Conservation (phyloP, 35 echinoderm and acorn worm species). For the Strongylocentrotus purpuratus region DNA sequence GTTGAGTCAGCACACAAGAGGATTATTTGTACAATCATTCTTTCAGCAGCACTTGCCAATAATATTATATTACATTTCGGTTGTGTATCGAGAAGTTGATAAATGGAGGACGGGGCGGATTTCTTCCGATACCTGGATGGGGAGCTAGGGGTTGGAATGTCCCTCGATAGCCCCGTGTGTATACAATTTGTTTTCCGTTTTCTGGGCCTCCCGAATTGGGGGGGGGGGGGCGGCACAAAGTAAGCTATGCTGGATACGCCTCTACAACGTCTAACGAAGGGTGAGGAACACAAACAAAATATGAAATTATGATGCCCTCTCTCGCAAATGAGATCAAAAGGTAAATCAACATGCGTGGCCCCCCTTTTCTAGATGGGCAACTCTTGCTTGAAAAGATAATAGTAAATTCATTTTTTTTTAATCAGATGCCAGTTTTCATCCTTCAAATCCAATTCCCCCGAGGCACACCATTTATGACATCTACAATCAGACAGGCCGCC, state of each 20-base stretch:
- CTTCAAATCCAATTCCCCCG: neutral
- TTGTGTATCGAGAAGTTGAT: neutral
- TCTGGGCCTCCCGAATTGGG: no score
- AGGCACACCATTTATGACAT: constrained; percentile 10
- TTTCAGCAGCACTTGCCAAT: neutral
- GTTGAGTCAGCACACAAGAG: neutral
- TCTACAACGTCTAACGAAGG: no score
- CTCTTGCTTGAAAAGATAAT: neutral
- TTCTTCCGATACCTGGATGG: neutral
- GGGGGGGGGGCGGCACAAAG: no score
- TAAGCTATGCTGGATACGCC: no score
- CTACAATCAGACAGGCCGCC: neutral
- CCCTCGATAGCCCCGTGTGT: no score
- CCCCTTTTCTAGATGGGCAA: neutral
- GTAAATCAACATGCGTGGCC: neutral
- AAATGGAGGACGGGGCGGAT: neutral
- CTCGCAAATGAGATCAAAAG: neutral
- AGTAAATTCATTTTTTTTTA: neutral
- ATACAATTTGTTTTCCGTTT: no score
- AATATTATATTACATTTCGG: neutral
- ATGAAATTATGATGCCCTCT: no score
- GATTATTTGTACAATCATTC: neutral
- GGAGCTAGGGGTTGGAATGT: neutral
- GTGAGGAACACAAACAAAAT: no score
- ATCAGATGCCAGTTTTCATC: neutral